Conservation (phyloP, 1,140 invertebrate genomes). For the Acromyrmex charruanus region DNA sequence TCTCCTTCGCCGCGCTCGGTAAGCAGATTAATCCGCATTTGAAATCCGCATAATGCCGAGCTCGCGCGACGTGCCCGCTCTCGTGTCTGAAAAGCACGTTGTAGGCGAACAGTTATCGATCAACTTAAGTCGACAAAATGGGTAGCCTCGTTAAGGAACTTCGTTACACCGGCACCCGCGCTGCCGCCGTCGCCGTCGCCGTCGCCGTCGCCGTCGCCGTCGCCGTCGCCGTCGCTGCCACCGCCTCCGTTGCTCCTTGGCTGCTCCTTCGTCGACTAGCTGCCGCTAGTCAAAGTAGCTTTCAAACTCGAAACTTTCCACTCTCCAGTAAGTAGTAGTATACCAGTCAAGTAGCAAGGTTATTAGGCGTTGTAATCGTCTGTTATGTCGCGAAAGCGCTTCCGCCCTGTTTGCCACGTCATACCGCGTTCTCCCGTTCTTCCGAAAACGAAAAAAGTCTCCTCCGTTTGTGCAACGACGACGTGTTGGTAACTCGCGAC, state of each 20-base stretch:
- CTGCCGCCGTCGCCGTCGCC: not conserved
- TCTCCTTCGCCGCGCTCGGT: slow-evolving; percentile 54
- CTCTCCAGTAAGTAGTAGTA: slow-evolving; percentile 77
- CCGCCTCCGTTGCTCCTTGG: slow-evolving; percentile 19
- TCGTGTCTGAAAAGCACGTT: slow-evolving; percentile 71
- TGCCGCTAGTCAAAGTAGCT: slow-evolving; percentile 80
- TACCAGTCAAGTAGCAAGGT: slow-evolving; percentile 76
- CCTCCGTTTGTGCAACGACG: not conserved
- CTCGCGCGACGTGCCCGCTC: slow-evolving; percentile 62
- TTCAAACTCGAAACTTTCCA: slow-evolving; percentile 83
- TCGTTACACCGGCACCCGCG: slow-evolving; percentile 73
- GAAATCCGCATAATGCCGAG: slow-evolving; percentile 62
- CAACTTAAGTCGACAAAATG: slow-evolving; percentile 80
- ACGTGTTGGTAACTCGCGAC: not conserved
- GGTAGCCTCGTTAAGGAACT: slow-evolving; percentile 84
- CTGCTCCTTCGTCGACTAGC: slow-evolving; percentile 48
- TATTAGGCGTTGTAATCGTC: slow-evolving; percentile 77
- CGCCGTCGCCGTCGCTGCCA: slow-evolving; percentile 17
- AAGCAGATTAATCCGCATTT: slow-evolving; percentile 68
- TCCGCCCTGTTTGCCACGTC: slow-evolving; percentile 40
- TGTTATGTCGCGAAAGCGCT: slow-evolving; percentile 70
- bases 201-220: not conserved
- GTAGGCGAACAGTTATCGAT: slow-evolving; percentile 81
- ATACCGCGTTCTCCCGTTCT: slow-evolving; percentile 7
- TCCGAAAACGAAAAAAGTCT: slow-evolving; percentile 7